These are phyloP conservation scores for Parazoanthus darwini DNA, from an alignment of 92 coral and sea anemone species.

Conservation along the genomic window DNA sequence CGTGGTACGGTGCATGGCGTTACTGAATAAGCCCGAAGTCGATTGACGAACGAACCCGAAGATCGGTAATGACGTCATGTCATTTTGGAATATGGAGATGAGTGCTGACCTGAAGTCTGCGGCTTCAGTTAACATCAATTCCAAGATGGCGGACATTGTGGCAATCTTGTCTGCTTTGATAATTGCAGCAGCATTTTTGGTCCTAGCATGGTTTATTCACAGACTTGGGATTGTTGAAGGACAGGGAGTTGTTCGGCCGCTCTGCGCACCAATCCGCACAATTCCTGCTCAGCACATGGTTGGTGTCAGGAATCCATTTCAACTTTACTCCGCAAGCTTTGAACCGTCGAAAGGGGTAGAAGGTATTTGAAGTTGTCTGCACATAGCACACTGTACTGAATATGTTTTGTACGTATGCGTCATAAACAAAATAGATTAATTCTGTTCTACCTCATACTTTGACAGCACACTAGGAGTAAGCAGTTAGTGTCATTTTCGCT, in stretches of 20 bases:
- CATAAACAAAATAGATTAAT: background rate
- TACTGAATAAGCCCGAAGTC: too few species aligned
- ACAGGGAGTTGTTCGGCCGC: conserved; percentile 62
- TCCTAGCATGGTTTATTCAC: conserved; percentile 69
- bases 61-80: too few species aligned
- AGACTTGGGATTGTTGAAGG: conserved; percentile 76
- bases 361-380: background rate
- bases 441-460: too few species aligned
- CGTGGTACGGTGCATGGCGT: too few species aligned
- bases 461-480: too few species aligned
- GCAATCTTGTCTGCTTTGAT: conserved; percentile 63
- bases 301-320: conserved; percentile 85
- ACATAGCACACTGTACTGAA: too few species aligned
- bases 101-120: too few species aligned
- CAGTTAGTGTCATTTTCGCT: too few species aligned
- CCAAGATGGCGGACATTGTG: conserved; percentile 79
- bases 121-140: conserved; percentile 21
- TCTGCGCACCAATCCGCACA: conserved; percentile 56
- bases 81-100: too few species aligned
- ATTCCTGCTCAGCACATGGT: conserved; percentile 71
- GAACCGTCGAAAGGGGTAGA: background rate
- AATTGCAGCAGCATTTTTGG: conserved; percentile 64
- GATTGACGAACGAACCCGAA: too few species aligned
- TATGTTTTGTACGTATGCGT: background rate
- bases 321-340: conserved; percentile 31